A percentile compares a stretch with the other conserved stretches of the same genome.
Evolutionary conservation across 2,888 invertebrate species (phyloP).

Genomic region (Sphinx pinastri): DNA sequence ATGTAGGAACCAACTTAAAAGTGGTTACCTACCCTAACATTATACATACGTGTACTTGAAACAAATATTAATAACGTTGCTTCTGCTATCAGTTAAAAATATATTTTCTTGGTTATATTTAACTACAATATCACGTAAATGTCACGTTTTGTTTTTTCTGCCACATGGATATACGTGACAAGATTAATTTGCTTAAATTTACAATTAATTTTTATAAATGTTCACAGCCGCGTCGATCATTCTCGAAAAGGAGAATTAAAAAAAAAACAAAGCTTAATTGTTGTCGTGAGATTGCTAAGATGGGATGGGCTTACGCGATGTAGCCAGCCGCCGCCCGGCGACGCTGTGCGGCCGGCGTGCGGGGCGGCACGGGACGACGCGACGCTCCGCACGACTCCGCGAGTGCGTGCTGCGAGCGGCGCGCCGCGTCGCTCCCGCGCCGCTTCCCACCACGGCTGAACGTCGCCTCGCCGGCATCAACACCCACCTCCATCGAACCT

Average conservation of each 20-base stretch:
- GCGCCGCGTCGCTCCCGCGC: constrained; percentile 74
- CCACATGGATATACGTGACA: neutral
- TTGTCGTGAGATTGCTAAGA: constrained; percentile 82
- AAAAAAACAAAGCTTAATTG: constrained; percentile 82
- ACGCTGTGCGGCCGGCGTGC: constrained; percentile 68
- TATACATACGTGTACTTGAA: too few species aligned
- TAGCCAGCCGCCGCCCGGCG: constrained; percentile 86
- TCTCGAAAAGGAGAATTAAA: constrained; percentile 63
- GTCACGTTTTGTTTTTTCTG: neutral
- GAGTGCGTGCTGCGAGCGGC: constrained; percentile 54
- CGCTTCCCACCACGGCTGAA: constrained; percentile 72
- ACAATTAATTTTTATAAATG: constrained; percentile 75
- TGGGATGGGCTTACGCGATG: constrained; percentile 90
- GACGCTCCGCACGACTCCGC: constrained; percentile 60
- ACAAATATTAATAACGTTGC: too few species aligned
- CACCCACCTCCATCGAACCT: constrained; percentile 38
- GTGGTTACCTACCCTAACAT: too few species aligned
- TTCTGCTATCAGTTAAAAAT: neutral
- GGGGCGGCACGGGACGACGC: constrained; percentile 73
- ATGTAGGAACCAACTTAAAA: too few species aligned
- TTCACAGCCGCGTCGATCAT: constrained; percentile 81
- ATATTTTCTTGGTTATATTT: neutral
- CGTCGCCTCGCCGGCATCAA: constrained; percentile 71
- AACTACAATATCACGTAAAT: neutral
- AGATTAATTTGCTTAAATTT: constrained; percentile 37